These are phyloP conservation scores for Dinocampus coccinellae DNA, from an alignment of 2,888 invertebrate species.

Conservation along the genomic window DNA sequence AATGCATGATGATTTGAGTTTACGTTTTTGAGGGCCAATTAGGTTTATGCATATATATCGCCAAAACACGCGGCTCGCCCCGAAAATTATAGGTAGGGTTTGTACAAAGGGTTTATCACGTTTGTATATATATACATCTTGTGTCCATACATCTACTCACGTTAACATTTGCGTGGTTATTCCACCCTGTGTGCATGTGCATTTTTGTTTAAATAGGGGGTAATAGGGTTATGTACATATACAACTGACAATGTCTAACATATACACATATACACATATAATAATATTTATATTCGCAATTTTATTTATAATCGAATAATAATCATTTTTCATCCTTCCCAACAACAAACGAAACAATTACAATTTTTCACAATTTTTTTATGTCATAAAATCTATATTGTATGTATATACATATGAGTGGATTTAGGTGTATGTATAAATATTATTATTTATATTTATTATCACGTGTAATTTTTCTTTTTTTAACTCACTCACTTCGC, in stretches of 20 bases:
- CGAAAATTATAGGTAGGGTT: conserved; percentile 18
- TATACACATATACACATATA: not conserved
- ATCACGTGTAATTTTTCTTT: not conserved
- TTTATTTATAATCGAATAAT: no score
- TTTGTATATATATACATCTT: not conserved
- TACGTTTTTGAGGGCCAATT: not conserved
- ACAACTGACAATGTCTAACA: not conserved
- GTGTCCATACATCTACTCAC: not conserved
- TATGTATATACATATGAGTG: no score
- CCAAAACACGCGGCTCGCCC: conserved; percentile 9
- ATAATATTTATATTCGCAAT: no score
- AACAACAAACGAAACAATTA: no score
- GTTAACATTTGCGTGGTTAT: not conserved
- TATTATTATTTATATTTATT: no score
- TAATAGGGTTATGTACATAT: not conserved
- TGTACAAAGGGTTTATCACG: not conserved
- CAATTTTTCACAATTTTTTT: no score
- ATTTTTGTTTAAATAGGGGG: not conserved
- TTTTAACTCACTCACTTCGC: conserved; percentile 1
- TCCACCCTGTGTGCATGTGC: not conserved
- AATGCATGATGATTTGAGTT: not conserved
- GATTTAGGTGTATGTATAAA: no score
- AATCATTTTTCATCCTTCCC: no score
- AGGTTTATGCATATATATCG: not conserved
- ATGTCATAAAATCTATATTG: no score